Evolutionary conservation across 2,797 vertebrate species (phyloP).

Genomic region (Pseudochirops corinnae): DNA sequence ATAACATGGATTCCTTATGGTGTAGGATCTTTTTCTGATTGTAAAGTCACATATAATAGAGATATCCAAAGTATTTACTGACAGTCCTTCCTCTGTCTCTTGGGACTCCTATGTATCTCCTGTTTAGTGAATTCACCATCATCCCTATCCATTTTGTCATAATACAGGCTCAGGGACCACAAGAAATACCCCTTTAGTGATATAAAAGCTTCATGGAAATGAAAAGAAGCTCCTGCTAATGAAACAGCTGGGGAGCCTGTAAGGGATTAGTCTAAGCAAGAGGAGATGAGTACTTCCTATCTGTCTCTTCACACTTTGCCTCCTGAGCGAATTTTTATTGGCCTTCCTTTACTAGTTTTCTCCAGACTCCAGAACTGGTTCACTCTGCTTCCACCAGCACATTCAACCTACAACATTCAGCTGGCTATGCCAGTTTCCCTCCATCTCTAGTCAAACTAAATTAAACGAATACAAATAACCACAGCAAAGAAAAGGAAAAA

Average conservation of each 20-base stretch:
- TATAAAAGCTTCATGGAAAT: neutral
- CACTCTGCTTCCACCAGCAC: neutral
- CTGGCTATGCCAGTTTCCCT: neutral
- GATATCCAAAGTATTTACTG: neutral
- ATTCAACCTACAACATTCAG: no score
- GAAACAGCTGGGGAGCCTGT: fast-evolving
- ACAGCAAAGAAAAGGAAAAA: neutral
- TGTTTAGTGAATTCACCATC: neutral
- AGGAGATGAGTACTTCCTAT: fast-evolving
- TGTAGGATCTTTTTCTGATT: neutral
- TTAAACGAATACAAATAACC: neutral
- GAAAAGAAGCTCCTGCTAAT: neutral
- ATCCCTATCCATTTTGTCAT: neutral
- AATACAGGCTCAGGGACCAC: neutral
- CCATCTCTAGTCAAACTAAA: constrained; percentile 16
- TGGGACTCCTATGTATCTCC: neutral
- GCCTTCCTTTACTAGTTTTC: neutral
- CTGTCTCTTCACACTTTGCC: fast-evolving
- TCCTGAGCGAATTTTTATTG: neutral
- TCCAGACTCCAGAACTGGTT: neutral
- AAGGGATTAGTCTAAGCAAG: neutral
- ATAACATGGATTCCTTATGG: neutral
- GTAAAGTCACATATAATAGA: neutral
- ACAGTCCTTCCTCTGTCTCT: neutral
- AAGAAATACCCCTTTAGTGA: neutral